These are phyloP conservation scores for Columbina picui DNA, from an alignment of 2,113 vertebrate genomes.

Conservation along the genomic window DNA sequence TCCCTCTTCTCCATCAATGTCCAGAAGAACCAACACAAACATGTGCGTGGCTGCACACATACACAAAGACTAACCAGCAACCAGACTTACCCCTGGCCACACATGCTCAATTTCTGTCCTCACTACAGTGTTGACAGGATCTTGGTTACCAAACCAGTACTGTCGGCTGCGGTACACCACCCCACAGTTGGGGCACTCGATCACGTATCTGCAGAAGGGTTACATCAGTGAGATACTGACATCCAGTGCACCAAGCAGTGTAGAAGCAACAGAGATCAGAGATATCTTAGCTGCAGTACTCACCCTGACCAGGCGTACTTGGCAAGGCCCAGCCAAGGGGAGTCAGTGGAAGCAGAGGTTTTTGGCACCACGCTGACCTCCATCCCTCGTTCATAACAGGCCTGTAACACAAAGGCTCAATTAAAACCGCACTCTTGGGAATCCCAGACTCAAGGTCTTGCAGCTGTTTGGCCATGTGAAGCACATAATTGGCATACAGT, in stretches of 20 bases:
- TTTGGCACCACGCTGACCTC: constrained; percentile 97
- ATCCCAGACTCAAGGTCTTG: not conserved
- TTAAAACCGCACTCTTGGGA: not conserved
- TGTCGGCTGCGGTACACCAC: constrained; percentile 97
- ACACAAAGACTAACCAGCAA: not conserved
- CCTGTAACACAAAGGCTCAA: constrained; percentile 74
- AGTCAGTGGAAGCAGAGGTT: constrained; percentile 98
- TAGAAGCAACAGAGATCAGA: not conserved
- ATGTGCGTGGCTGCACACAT: not conserved
- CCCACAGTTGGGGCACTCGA: constrained; percentile 94
- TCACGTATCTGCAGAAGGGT: constrained; percentile 87
- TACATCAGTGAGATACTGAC: not conserved
- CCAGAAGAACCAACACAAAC: not conserved
- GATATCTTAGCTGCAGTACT: constrained; percentile 61
- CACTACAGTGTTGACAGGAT: constrained; percentile 98
- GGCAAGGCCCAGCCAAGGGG: constrained; percentile 96
- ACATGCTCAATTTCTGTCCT: constrained; percentile 97
- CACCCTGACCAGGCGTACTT: constrained; percentile 99
- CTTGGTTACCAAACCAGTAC: constrained; percentile 99
- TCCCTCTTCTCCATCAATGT: not conserved
- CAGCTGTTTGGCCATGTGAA: not conserved
- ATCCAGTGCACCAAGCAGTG: not conserved
- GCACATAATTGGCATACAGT: not conserved
- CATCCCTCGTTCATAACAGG: constrained; percentile 94
- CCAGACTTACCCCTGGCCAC: constrained; percentile 92